A percentile compares a stretch with the other conserved stretches of the same genome.
Evolutionary conservation across 2,797 vertebrate genomes (phyloP).

Genomic region (Ispidina lecontei): DNA sequence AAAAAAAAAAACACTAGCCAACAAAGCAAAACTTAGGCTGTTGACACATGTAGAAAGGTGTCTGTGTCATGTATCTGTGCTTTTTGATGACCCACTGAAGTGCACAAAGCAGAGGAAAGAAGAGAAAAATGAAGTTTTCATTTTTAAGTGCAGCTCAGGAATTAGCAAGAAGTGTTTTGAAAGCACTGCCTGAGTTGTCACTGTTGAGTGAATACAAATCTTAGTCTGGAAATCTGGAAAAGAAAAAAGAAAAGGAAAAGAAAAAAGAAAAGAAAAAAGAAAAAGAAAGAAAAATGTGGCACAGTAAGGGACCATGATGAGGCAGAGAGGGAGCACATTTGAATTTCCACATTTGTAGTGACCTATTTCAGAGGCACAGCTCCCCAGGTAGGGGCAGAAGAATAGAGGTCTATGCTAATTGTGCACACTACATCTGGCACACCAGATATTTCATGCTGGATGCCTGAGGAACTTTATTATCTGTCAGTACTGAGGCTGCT

Average conservation of each 20-base stretch:
- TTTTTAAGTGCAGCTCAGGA: not conserved
- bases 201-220: not conserved
- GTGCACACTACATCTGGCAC: not conserved
- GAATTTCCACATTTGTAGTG: rapidly evolving
- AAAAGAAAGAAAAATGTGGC: not conserved
- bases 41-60: not conserved
- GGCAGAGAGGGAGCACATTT: not conserved
- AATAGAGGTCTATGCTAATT: not conserved
- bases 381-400: not conserved
- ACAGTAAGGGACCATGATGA: rapidly evolving
- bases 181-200: not conserved
- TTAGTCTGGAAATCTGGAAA: not conserved
- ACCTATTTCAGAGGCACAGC: not conserved
- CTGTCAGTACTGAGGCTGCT: not conserved
- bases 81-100: not conserved
- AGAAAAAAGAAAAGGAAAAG: too few species aligned
- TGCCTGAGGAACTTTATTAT: not conserved
- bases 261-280: too few species aligned
- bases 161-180: not conserved
- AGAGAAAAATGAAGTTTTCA: not conserved
- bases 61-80: rapidly evolving
- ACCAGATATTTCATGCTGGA: not conserved
- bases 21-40: not conserved
- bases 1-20: not conserved
- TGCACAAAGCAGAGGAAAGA: not conserved